Conservation (phyloP, 2,113 vertebrate species). For the Engraulis encrasicolus region DNA sequence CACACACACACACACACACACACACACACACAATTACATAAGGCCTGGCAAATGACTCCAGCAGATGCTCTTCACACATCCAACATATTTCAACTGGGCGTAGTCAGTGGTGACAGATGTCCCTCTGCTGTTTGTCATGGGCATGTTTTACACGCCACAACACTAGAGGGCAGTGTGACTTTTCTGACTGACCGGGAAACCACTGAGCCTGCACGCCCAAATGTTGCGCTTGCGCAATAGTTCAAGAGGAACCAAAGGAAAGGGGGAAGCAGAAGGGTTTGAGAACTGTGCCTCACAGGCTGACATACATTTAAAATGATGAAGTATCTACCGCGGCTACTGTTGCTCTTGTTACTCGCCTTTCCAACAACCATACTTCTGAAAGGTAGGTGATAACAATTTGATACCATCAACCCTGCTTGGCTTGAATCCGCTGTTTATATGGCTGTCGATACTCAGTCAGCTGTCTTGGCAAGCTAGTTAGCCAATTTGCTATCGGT, state of each 20-base stretch:
- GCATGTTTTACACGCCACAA: background rate
- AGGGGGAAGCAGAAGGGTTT: background rate
- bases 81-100: too few relatives aligned
- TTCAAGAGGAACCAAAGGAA: background rate
- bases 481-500: conserved; percentile 31
- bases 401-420: background rate
- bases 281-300: background rate
- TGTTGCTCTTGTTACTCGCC: conserved; percentile 62
- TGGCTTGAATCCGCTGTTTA: background rate
- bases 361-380: conserved; percentile 64
- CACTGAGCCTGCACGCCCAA: background rate
- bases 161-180: background rate
- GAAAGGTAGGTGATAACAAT: conserved; percentile 52
- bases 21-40: too few relatives aligned
- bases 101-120: too few relatives aligned
- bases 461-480: background rate
- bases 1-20: too few relatives aligned
- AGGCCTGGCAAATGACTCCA: too few relatives aligned
- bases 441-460: too few relatives aligned
- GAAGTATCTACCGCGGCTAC: conserved; percentile 65
- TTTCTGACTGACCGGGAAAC: background rate
- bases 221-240: background rate
- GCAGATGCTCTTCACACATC: too few relatives aligned
- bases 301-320: conserved; percentile 54
- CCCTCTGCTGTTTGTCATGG: too few relatives aligned